Percentiles rank a stretch among this genome's conserved stretches.
These are phyloP conservation scores for Merops nubicus DNA, from an alignment of 2,113 vertebrate genomes.

Conservation along the genomic window DNA sequence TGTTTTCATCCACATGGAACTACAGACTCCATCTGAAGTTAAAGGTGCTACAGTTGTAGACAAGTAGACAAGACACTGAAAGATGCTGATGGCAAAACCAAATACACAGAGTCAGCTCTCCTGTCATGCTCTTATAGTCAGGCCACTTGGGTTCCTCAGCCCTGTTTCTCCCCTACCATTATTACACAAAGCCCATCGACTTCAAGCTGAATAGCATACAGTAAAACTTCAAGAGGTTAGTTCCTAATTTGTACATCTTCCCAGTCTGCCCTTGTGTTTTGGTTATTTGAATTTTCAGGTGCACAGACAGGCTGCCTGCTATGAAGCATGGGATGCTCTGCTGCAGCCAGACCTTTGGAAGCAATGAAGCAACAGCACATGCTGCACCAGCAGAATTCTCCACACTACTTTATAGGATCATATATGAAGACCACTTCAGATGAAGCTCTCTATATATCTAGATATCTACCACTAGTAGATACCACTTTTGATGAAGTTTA, in stretches of 20 bases:
- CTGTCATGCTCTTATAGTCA: neutral
- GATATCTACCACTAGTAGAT: neutral
- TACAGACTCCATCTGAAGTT: neutral
- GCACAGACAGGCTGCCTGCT: neutral
- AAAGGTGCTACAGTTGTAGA: neutral
- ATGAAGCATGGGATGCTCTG: neutral
- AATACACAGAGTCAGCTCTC: neutral
- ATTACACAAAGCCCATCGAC: neutral
- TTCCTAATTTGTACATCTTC: neutral
- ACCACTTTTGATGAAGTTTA: too few species aligned
- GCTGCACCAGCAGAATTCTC: neutral
- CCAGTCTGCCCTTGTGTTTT: neutral
- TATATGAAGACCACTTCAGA: neutral
- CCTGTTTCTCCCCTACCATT: neutral
- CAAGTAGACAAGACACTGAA: neutral
- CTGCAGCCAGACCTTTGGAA: neutral
- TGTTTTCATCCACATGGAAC: neutral
- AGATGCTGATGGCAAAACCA: neutral
- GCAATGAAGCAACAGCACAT: neutral
- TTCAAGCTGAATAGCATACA: neutral
- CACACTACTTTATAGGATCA: fast-evolving
- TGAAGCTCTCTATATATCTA: too few species aligned
- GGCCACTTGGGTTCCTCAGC: neutral
- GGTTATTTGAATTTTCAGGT: neutral
- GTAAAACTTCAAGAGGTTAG: neutral